phyloP scores from a whole-genome alignment of 1,140 invertebrate species.

The Pemphigus obesinymphae region DNA sequence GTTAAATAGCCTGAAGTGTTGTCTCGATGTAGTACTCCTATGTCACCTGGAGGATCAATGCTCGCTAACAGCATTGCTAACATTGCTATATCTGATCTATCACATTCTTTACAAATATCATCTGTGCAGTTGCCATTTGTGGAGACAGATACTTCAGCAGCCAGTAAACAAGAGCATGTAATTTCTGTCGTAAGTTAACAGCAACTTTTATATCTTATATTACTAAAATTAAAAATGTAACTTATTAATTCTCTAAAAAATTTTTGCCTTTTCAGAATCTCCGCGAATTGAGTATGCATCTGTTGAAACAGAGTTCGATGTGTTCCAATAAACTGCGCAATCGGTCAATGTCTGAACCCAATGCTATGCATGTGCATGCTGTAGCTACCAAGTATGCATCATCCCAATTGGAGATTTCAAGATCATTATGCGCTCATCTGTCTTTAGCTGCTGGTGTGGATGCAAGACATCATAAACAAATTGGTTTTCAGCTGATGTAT shows the following conservation, averaged over 20 bases:
- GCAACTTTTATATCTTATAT: too few relatives aligned
- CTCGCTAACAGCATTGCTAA: conserved; percentile 54
- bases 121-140: conserved; percentile 62
- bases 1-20: conserved; percentile 68
- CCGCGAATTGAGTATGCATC: conserved; percentile 73
- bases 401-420: conserved; percentile 71
- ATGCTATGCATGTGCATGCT: conserved; percentile 71
- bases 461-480: conserved; percentile 60
- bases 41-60: conserved; percentile 63
- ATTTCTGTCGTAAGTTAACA: conserved; percentile 68
- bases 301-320: conserved; percentile 57
- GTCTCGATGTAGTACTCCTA: conserved; percentile 73
- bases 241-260: too few relatives aligned
- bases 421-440: conserved; percentile 68
- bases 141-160: conserved; percentile 77
- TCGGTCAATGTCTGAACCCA: conserved; percentile 50
- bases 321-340: conserved; percentile 51
- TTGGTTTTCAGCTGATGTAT: conserved; percentile 72
- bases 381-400: conserved; percentile 73
- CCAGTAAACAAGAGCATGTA: conserved; percentile 79
- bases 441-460: conserved; percentile 64
- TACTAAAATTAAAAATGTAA: too few relatives aligned
- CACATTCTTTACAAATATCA: conserved; percentile 1
- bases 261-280: conserved; percentile 60
- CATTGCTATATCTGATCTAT: conserved; percentile 44